phyloP scores from a whole-genome alignment of 2,797 vertebrate genomes.

The Leuciscus waleckii region DNA sequence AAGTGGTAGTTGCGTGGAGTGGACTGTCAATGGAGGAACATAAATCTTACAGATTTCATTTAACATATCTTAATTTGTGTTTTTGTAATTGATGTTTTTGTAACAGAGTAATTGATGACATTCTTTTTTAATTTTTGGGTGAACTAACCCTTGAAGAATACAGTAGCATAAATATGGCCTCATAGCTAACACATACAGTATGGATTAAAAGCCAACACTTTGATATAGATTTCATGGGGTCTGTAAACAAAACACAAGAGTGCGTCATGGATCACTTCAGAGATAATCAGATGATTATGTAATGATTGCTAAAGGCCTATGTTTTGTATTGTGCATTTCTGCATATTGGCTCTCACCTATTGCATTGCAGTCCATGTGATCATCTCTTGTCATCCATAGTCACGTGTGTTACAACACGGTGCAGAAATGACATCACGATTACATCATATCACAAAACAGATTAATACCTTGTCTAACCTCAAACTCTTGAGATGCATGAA shows the following conservation, averaged over 20 bases:
- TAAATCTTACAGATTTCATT: background rate
- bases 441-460: background rate
- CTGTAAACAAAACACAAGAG: background rate
- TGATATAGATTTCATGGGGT: background rate
- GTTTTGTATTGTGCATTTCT: background rate
- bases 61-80: background rate
- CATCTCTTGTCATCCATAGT: background rate
- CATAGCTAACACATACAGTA: background rate
- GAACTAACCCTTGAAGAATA: background rate
- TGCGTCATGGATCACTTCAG: background rate
- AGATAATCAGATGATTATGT: background rate
- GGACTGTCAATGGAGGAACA: background rate
- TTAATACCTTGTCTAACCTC: constrained; percentile 25
- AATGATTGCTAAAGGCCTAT: constrained; percentile 1
- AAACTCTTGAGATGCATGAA: constrained; percentile 15
- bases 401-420: background rate
- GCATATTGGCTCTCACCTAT: background rate
- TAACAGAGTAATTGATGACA: background rate
- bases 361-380: background rate
- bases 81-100: too few species aligned
- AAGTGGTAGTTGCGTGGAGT: background rate
- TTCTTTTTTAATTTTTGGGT: background rate
- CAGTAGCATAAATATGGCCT: background rate
- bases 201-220: background rate
- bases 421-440: background rate